Evolutionary conservation across 1,140 invertebrate genomes (phyloP).

Genomic region (Euborellia annulipes): DNA sequence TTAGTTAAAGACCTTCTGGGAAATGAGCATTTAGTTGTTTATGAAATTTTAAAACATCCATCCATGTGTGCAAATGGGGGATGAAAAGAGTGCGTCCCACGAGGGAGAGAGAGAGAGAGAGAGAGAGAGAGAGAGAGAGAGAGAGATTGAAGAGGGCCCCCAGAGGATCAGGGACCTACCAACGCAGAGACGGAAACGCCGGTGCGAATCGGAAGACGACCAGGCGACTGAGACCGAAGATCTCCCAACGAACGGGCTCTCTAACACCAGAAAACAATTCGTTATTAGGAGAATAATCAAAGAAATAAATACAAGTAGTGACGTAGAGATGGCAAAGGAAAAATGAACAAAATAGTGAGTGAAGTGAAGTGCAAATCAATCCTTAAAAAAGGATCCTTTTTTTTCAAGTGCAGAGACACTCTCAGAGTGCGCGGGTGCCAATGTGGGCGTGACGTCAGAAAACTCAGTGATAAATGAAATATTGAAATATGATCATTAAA

Average conservation of each 20-base stretch:
- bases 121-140: slow-evolving; percentile 2
- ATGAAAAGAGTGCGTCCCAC: neutral
- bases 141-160: neutral
- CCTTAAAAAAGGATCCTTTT: too few relatives aligned
- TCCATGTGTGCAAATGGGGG: neutral
- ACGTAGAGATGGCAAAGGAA: too few relatives aligned
- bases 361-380: too few relatives aligned
- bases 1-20: neutral
- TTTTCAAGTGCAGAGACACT: too few relatives aligned
- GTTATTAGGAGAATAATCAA: too few relatives aligned
- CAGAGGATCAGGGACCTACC: slow-evolving; percentile 32
- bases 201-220: slow-evolving; percentile 28
- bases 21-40: slow-evolving; percentile 5
- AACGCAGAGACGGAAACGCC: slow-evolving; percentile 39
- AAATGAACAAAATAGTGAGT: too few relatives aligned
- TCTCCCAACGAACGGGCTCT: slow-evolving; percentile 30
- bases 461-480: too few relatives aligned
- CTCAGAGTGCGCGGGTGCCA: too few relatives aligned
- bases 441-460: too few relatives aligned
- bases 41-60: slow-evolving; percentile 10
- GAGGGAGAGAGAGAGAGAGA: slow-evolving; percentile 3
- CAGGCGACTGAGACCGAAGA: slow-evolving; percentile 25
- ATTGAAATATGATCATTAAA: too few relatives aligned
- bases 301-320: too few relatives aligned
- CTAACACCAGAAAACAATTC: too few relatives aligned